phyloP scores from a whole-genome alignment of 1,140 invertebrate species.

The Rhagoletis pomonella region DNA sequence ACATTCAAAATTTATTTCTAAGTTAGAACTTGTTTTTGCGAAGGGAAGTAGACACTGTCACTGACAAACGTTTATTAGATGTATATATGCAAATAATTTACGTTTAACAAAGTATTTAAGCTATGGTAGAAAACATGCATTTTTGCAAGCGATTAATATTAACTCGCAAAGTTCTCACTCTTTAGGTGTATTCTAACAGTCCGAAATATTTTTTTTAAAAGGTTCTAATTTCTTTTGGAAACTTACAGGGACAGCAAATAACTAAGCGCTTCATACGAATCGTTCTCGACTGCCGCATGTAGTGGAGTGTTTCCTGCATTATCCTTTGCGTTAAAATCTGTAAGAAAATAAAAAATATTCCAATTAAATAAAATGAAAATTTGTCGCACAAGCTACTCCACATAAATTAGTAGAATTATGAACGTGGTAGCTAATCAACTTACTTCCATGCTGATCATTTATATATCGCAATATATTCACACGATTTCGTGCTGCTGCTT shows the following conservation, averaged over 20 bases:
- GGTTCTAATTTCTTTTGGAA: background rate
- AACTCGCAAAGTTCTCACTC: too few species aligned
- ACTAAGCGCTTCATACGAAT: conserved; percentile 82
- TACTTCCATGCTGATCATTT: conserved; percentile 82
- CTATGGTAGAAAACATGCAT: too few species aligned
- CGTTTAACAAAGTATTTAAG: too few species aligned
- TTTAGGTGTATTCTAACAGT: too few species aligned
- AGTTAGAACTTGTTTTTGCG: too few species aligned
- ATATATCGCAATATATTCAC: conserved; percentile 86
- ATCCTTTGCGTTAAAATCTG: conserved; percentile 86
- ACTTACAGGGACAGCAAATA: conserved; percentile 83
- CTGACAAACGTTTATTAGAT: too few species aligned
- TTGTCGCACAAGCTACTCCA: too few species aligned
- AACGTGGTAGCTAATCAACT: conserved; percentile 60
- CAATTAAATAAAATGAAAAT: too few species aligned
- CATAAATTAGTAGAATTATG: background rate
- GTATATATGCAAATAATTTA: too few species aligned
- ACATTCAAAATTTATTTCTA: too few species aligned
- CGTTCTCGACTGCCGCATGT: conserved; percentile 86
- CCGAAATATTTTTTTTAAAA: background rate
- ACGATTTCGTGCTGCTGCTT: conserved; percentile 85
- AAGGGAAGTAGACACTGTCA: too few species aligned
- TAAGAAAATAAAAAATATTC: conserved; percentile 23
- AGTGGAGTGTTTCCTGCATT: conserved; percentile 87
- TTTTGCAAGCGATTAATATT: too few species aligned